phyloP scores from a whole-genome alignment of 2,113 vertebrate species.

The Ictalurus furcatus region DNA sequence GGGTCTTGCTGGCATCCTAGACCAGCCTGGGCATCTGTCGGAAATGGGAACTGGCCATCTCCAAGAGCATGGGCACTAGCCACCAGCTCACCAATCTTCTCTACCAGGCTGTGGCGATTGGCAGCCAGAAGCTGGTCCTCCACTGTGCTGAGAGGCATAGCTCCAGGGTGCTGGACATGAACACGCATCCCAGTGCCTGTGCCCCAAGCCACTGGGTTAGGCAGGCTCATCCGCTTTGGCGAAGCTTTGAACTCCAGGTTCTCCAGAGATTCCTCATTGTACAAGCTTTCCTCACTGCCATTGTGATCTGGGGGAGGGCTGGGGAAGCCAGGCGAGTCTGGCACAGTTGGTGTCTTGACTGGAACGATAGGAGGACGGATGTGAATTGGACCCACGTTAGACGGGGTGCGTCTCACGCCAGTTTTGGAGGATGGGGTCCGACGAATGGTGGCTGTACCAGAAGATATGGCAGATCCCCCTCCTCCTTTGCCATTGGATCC shows the following conservation, averaged over 20 bases:
- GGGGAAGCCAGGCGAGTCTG: constrained; percentile 78
- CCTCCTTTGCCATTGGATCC: constrained; percentile 64
- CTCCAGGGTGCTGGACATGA: constrained; percentile 66
- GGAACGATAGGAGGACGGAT: constrained; percentile 94
- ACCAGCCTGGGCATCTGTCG: constrained; percentile 50
- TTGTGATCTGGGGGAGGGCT: constrained; percentile 70
- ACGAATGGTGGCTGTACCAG: constrained; percentile 94
- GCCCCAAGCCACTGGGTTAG: constrained; percentile 83
- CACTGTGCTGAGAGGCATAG: constrained; percentile 65
- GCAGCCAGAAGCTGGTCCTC: constrained; percentile 88
- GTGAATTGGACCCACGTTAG: constrained; percentile 90
- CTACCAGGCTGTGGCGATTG: constrained; percentile 95
- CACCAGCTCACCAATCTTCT: constrained; percentile 97
- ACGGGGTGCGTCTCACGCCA: constrained; percentile 87
- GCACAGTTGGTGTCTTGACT: constrained; percentile 90
- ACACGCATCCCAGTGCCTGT: constrained; percentile 63
- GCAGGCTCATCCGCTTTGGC: constrained; percentile 89
- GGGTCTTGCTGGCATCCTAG: constrained; percentile 40
- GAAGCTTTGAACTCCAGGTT: constrained; percentile 83
- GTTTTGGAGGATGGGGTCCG: constrained; percentile 94
- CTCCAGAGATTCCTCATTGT: constrained; percentile 69
- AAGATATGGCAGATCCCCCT: constrained; percentile 69
- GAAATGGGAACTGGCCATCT: constrained; percentile 92
- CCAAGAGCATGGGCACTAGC: constrained; percentile 90
- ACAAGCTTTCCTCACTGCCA: constrained; percentile 88